Evolutionary conservation across 1,140 invertebrate species (phyloP).

Genomic region (Sycophaga agraensis): DNA sequence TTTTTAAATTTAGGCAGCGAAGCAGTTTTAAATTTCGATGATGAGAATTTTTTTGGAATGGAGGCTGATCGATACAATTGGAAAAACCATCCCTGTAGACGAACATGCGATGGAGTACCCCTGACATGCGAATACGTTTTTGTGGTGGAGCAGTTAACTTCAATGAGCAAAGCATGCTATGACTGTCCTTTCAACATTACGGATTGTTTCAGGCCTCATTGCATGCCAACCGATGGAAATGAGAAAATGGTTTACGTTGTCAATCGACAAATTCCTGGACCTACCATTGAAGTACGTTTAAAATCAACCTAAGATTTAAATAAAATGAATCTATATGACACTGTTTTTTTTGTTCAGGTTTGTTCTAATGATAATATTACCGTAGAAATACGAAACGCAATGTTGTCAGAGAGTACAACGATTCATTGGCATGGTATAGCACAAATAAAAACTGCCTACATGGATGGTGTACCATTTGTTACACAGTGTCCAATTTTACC

Average conservation of each 20-base stretch:
- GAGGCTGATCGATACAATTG: not conserved
- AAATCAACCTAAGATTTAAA: no score
- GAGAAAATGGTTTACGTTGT: constrained; percentile 72
- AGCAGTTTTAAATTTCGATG: no score
- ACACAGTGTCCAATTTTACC: no score
- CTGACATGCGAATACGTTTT: constrained; percentile 32
- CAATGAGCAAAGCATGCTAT: constrained; percentile 85
- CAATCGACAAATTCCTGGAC: constrained; percentile 85
- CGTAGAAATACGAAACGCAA: no score
- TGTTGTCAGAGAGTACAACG: no score
- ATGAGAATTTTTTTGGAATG: no score
- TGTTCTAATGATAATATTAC: no score
- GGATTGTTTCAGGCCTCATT: constrained; percentile 77
- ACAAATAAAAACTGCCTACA: no score
- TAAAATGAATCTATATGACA: no score
- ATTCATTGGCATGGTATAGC: no score
- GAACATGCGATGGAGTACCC: constrained; percentile 44
- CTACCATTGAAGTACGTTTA: constrained; percentile 70
- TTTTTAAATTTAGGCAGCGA: no score
- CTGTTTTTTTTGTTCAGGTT: not conserved
- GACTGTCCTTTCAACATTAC: constrained; percentile 74
- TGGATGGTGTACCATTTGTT: no score
- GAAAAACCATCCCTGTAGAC: constrained; percentile 50
- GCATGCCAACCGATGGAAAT: constrained; percentile 79
- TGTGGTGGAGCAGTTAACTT: constrained; percentile 74